Evolutionary conservation across 2,113 vertebrate genomes (phyloP), one percentile per base, ranked within the genome.

Genomic region (Ictidomys tridecemlineatus): DNA sequence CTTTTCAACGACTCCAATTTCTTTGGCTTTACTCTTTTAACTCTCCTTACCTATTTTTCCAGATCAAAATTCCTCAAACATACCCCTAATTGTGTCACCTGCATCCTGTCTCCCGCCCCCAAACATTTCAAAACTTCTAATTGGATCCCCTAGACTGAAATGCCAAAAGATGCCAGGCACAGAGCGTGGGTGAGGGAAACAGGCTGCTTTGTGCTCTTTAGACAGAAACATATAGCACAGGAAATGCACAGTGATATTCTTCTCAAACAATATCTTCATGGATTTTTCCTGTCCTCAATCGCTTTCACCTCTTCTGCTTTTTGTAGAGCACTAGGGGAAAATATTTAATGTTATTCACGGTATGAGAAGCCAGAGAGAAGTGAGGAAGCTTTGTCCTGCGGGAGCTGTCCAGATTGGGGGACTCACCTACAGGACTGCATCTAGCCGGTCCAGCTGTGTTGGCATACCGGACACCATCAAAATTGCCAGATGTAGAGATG

Each of bases 291-390:
- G 48, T 89, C 92, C 72, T 65, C 7, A 26, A 53, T 16, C 3
- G 61, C n/a, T 94, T 78, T 37, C 37, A 63, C 34, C 42, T 63
- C 92, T 88, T 4, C 53, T 83, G 39, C 72, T 94, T 93, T 83
- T 70, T 30, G 56, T 34, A 79, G 65, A 69, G 53, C 32, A 37
- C 32, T 34, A 20, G 37, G 28, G 39, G 24, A 14, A 7, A 58
- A 39, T 10, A 17, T 18, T 58, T 74, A 4, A 11, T 20, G 63
- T 67, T 88, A 45, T 48, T 73, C 45, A 58, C 24, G 86, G 20
- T 13, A 69, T 78, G 51, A 69, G 58, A 69, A 80, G 30, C 14
- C 61, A 73, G 18, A 30, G 65, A 76, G 67, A 67, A 24, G 32
- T 63, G 14, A 48, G 70, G 28, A 86, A 39, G 5, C 20, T 63